Conservation (phyloP, 1,140 invertebrate genomes). For the Mizuhopecten yessoensis region DNA sequence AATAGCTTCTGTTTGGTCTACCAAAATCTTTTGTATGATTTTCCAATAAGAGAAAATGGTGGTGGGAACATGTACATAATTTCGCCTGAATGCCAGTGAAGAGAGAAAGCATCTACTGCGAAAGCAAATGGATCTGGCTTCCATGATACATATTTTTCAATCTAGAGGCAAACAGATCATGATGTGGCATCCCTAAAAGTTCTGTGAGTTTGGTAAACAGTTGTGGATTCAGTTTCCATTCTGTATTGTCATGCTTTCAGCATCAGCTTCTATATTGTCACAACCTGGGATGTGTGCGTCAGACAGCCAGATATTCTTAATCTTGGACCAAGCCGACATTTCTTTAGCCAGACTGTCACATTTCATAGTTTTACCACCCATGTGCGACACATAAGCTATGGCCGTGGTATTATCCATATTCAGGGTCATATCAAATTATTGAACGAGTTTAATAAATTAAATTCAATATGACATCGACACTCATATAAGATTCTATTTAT, state of each 20-base stretch:
- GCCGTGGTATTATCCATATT: slow-evolving; percentile 53
- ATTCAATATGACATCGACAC: too few relatives aligned
- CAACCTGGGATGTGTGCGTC: slow-evolving; percentile 52
- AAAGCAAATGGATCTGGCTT: slow-evolving; percentile 58
- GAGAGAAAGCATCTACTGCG: slow-evolving; percentile 64
- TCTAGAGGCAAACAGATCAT: slow-evolving; percentile 66
- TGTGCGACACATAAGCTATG: slow-evolving; percentile 56
- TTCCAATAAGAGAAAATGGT: slow-evolving; percentile 59
- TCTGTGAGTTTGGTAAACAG: not conserved
- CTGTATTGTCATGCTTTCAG: slow-evolving; percentile 48
- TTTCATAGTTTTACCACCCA: slow-evolving; percentile 54
- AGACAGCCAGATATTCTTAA: slow-evolving; percentile 43
- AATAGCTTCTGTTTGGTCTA: slow-evolving; percentile 53
- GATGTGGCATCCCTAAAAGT: not conserved
- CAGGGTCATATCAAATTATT: too few relatives aligned
- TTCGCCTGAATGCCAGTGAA: slow-evolving; percentile 51
- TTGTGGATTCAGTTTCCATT: slow-evolving; percentile 46
- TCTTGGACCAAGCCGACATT: slow-evolving; percentile 48
- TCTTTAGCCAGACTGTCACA: slow-evolving; percentile 48
- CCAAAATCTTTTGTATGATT: slow-evolving; percentile 54
- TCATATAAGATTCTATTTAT: too few relatives aligned
- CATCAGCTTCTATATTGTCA: slow-evolving; percentile 47
- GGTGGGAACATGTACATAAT: slow-evolving; percentile 49
- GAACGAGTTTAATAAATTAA: too few relatives aligned
- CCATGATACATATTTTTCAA: slow-evolving; percentile 60